phyloP scores from a whole-genome alignment of 2,113 vertebrate genomes.

The Lipophrys pholis region DNA sequence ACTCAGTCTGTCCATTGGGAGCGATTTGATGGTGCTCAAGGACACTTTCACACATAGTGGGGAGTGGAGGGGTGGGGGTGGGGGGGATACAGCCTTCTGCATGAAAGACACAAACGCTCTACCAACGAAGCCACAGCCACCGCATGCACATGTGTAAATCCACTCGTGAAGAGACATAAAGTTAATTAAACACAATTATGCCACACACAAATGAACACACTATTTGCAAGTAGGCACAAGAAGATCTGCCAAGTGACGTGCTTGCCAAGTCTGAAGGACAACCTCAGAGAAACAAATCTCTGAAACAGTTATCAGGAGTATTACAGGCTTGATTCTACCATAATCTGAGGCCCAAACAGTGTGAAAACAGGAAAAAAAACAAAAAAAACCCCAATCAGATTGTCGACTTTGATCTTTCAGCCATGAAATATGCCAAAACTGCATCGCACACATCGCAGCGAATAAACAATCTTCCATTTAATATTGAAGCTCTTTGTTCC shows the following conservation, averaged over 20 bases:
- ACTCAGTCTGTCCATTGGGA: too few species aligned
- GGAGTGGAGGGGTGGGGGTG: too few species aligned
- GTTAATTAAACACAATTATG: slow-evolving; percentile 42
- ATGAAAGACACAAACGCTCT: slow-evolving; percentile 9
- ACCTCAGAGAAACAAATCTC: slow-evolving; percentile 9
- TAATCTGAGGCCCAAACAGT: slow-evolving; percentile 18
- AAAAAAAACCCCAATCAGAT: slow-evolving; percentile 2
- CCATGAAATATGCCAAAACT: slow-evolving; percentile 15
- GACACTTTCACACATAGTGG: too few species aligned
- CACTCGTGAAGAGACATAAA: slow-evolving; percentile 1
- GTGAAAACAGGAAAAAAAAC: slow-evolving; percentile 28
- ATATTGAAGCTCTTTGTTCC: slow-evolving; percentile 22
- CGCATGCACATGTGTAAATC: slow-evolving; percentile 18
- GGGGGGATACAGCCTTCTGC: slow-evolving; percentile 7
- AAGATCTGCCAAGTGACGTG: slow-evolving; percentile 31
- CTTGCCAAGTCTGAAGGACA: slow-evolving; percentile 63
- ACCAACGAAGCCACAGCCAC: slow-evolving; percentile 13
- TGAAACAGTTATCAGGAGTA: slow-evolving; percentile 20
- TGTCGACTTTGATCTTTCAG: slow-evolving; percentile 4
- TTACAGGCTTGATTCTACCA: slow-evolving; percentile 14
- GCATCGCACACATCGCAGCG: slow-evolving; percentile 1
- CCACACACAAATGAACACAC: slow-evolving; percentile 46
- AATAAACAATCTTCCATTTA: slow-evolving; percentile 30
- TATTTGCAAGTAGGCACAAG: slow-evolving; percentile 2
- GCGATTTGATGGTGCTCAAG: too few species aligned